phyloP scores from a whole-genome alignment of 2,113 vertebrate genomes.

The Prolemur simus region DNA sequence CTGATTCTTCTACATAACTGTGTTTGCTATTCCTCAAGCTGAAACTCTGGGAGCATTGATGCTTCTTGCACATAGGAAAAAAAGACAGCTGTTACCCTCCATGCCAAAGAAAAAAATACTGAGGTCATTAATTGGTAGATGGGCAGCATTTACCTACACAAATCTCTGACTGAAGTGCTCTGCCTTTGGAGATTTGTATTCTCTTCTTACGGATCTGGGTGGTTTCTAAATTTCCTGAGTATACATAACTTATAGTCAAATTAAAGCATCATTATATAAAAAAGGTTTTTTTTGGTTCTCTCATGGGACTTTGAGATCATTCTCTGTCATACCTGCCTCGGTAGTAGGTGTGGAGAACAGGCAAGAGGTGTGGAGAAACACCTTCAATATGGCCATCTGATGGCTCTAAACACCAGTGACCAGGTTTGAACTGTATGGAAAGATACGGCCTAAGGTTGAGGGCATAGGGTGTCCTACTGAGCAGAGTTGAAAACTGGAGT shows the following conservation, averaged over 20 bases:
- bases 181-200: neutral
- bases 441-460: neutral
- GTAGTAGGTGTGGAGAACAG: neutral
- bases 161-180: neutral
- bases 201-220: constrained; percentile 17
- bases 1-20: neutral
- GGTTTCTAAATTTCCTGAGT: neutral
- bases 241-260: neutral
- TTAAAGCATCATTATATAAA: neutral
- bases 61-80: neutral
- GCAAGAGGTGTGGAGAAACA: neutral
- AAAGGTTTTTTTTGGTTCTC: neutral
- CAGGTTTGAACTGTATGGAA: neutral
- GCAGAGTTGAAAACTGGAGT: neutral
- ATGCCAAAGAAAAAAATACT: neutral
- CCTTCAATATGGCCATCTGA: neutral
- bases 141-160: neutral
- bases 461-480: neutral
- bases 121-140: neutral
- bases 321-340: neutral
- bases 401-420: neutral
- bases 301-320: neutral
- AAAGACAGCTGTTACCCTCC: neutral
- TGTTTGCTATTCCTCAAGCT: neutral
- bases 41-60: neutral